These are phyloP conservation scores for Lithophane ornitopus DNA, from an alignment of 2,888 invertebrate genomes.

Conservation along the genomic window DNA sequence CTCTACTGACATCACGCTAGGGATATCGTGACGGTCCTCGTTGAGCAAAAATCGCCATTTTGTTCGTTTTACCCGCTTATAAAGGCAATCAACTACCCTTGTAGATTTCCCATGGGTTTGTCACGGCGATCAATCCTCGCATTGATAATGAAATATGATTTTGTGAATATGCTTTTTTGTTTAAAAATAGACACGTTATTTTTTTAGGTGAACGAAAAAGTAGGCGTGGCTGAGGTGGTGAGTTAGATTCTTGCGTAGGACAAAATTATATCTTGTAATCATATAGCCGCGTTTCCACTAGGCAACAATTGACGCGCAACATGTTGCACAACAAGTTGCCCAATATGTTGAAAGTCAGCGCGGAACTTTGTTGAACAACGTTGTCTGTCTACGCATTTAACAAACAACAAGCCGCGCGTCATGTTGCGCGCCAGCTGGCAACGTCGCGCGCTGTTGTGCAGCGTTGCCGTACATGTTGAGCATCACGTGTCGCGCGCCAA, in stretches of 20 bases:
- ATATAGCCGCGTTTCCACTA: too few relatives aligned
- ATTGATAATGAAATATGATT: slow-evolving; percentile 25
- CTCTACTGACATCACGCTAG: slow-evolving; percentile 21
- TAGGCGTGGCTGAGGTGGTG: not conserved
- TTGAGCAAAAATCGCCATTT: slow-evolving; percentile 43
- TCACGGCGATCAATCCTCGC: slow-evolving; percentile 37
- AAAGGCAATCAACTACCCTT: slow-evolving; percentile 47
- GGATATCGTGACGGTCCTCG: slow-evolving; percentile 7
- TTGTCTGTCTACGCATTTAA: too few relatives aligned
- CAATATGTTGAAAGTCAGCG: too few relatives aligned
- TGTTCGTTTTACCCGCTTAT: slow-evolving; percentile 27
- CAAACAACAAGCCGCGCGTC: too few relatives aligned
- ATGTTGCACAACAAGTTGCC: too few relatives aligned
- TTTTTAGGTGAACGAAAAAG: not conserved
- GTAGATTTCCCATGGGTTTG: slow-evolving; percentile 53
- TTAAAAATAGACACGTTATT: too few relatives aligned
- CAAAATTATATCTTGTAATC: not conserved
- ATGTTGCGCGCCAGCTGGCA: too few relatives aligned
- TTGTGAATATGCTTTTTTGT: not conserved
- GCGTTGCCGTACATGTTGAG: too few relatives aligned
- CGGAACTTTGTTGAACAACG: too few relatives aligned
- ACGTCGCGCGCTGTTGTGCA: too few relatives aligned
- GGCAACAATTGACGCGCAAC: too few relatives aligned
- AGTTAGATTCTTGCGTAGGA: not conserved
- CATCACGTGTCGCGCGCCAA: too few relatives aligned